Conservation (phyloP, 2,797 vertebrate species). For the Rousettus madagascariensis region DNA sequence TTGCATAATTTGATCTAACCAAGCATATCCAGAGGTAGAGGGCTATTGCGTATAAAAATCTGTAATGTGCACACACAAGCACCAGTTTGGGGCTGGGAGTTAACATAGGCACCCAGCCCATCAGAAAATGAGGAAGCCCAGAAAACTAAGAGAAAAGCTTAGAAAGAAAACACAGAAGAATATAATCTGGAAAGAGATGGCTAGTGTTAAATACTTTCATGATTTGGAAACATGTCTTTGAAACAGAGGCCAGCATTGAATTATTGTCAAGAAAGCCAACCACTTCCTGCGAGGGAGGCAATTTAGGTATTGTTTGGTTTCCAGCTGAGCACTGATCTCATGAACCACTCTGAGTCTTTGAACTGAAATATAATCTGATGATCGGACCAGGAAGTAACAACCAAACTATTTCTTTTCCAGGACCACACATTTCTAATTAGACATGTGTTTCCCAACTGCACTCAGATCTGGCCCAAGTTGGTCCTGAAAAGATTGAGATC, state of each 20-base stretch:
- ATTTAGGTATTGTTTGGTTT: neutral
- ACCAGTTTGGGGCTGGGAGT: too few relatives aligned
- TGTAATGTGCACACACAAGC: neutral
- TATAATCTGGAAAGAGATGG: neutral
- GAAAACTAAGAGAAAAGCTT: neutral
- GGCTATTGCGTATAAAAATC: neutral
- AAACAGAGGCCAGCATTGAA: slow-evolving; percentile 15
- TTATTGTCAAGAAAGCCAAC: slow-evolving; percentile 36
- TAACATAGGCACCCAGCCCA: neutral
- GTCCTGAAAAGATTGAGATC: neutral
- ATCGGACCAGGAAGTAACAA: neutral
- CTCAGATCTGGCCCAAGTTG: neutral
- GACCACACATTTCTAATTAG: slow-evolving; percentile 21
- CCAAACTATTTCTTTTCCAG: neutral
- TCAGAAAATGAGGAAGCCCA: neutral
- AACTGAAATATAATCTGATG: neutral
- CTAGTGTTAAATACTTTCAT: neutral
- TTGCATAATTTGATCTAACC: neutral
- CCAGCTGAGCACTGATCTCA: neutral
- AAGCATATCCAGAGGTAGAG: neutral
- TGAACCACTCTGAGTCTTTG: neutral
- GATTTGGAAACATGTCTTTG: slow-evolving; percentile 9
- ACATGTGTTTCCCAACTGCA: neutral
- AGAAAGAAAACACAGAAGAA: neutral
- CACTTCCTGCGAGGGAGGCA: neutral